Evolutionary conservation across 2,113 vertebrate genomes (phyloP).

Genomic region (Pogonocichla stellata): DNA sequence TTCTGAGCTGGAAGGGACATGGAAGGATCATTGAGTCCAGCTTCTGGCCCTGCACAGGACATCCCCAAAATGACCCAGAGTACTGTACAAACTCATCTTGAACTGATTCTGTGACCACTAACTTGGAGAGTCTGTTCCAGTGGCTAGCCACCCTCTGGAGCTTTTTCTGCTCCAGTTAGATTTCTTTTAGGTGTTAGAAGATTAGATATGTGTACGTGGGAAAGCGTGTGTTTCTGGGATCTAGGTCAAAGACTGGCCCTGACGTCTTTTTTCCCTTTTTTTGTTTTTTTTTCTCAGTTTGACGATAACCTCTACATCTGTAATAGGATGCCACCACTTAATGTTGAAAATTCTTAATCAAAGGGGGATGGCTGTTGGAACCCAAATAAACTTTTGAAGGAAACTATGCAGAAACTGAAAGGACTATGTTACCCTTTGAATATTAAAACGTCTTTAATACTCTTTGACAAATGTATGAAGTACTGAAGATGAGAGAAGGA

Average conservation of each 20-base stretch:
- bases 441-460: not conserved
- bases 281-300: not conserved
- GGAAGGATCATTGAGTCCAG: not conserved
- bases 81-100: not conserved
- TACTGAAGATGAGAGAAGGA: not conserved
- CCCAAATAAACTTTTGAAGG: not conserved
- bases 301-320: not conserved
- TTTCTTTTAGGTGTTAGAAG: not conserved
- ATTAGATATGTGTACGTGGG: not conserved
- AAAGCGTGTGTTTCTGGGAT: not conserved
- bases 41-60: not conserved
- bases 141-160: not conserved
- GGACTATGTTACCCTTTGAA: not conserved
- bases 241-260: not conserved
- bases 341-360: not conserved
- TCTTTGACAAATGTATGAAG: not conserved
- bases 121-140: no score
- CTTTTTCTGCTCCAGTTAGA: not conserved
- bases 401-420: not conserved
- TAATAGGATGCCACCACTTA: not conserved
- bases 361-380: not conserved
- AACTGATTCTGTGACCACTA: not conserved
- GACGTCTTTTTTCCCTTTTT: rapidly evolving
- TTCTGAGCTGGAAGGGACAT: not conserved
- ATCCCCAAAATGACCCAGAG: not conserved